Conservation (phyloP, 1,140 invertebrate species). For the Danaus plexippus region DNA sequence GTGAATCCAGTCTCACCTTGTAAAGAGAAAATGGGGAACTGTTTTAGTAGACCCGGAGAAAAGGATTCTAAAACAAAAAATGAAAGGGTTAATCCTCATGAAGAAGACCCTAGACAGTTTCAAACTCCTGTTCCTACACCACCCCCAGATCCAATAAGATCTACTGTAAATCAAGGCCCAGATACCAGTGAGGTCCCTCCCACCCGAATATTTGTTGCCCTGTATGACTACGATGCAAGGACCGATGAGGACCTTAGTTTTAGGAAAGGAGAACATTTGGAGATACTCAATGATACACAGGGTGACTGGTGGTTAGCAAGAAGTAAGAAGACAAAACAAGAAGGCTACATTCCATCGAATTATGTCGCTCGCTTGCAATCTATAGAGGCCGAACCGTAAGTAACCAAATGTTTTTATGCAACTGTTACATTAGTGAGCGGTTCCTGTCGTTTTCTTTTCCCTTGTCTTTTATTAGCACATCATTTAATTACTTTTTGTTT, state of each 20-base stretch:
- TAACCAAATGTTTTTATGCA: slow-evolving; percentile 67
- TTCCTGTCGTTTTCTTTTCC: slow-evolving; percentile 58
- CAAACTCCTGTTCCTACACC: slow-evolving; percentile 77
- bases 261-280: slow-evolving; percentile 97
- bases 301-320: slow-evolving; percentile 99
- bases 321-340: slow-evolving; percentile 93
- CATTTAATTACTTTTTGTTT: slow-evolving; percentile 12
- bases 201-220: slow-evolving; percentile 94
- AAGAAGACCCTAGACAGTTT: slow-evolving; percentile 75
- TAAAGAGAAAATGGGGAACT: slow-evolving; percentile 79
- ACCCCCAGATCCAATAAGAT: slow-evolving; percentile 76
- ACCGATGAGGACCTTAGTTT: slow-evolving; percentile 99
- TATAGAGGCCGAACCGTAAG: slow-evolving; percentile 99
- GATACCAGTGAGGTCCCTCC: slow-evolving; percentile 73
- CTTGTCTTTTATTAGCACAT: slow-evolving; percentile 31
- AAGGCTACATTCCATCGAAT: slow-evolving; percentile 99
- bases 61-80: slow-evolving; percentile 76
- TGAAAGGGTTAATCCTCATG: slow-evolving; percentile 75
- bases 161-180: slow-evolving; percentile 57
- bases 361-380: slow-evolving; percentile 99
- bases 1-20: slow-evolving; percentile 67
- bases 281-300: slow-evolving; percentile 96
- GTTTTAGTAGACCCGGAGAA: slow-evolving; percentile 78
- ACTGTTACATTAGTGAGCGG: slow-evolving; percentile 54
- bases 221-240: slow-evolving; percentile 99